Base-by-base conservation (phyloP, 2,113 vertebrate genomes). In the Phrynosoma blainvillii region DNA sequence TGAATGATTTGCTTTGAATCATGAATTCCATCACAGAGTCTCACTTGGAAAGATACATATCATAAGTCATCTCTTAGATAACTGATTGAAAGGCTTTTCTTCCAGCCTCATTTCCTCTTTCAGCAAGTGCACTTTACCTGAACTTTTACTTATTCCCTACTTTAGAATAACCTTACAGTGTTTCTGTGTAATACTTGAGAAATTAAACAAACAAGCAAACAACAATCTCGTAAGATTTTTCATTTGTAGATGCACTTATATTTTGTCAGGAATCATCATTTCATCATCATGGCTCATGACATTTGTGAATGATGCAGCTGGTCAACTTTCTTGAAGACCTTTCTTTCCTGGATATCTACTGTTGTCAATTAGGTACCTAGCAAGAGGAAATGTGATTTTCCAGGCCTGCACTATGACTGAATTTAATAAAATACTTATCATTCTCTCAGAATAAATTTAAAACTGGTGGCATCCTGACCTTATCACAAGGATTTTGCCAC, bases 1-100 rank as follows among this genome's bases (percentile, higher is more conserved):
- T 0, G 1, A 79, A 47, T 62, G 32, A 62, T 92, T 87, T 56
- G 18, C 81, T 93, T 88, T 90, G 27, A 87, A 79, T 74, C 2
- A 87, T 30, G 23, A 94, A 89, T 91, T 89, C 82, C 2, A 84
- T 81, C 40, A 66, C 1, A 27, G 32, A 47, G 65, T 54, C 77
- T 88, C 74, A 87, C 47, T 13, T 80, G 25, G 36, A 74, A 92
- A 92, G 66, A 47, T 74, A 76, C 5, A 20, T 40, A 16, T 47
- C 0, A 1, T 54, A 86, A 90, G 1, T 32, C 47, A 36, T 54
- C 32, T 76, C 85, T 86, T 52, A 16, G 81, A 89, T 78, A 91
- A 87, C 2, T 84, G 4, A 0, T 52, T 1, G 10, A n/a, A 83
- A 11, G 65, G 0, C 0, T 65, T 84, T 2, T 70, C 52, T 89